These are phyloP conservation scores for Pelodiscus sinensis DNA, from an alignment of 2,113 vertebrate species.

Conservation along the genomic window DNA sequence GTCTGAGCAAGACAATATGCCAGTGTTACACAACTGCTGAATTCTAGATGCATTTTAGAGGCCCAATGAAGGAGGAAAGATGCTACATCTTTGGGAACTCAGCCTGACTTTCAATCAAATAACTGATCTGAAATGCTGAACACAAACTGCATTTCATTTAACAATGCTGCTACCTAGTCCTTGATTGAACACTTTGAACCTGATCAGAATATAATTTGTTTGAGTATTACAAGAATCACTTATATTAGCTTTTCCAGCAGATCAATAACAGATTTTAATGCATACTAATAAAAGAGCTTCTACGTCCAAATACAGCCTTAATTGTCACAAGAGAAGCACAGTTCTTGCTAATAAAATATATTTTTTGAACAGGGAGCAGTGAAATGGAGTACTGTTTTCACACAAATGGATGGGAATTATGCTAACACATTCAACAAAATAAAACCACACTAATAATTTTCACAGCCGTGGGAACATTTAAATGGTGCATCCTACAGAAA, in stretches of 20 bases:
- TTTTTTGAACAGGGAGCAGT: slow-evolving; percentile 48
- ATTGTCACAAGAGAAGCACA: slow-evolving; percentile 45
- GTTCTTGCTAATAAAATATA: slow-evolving; percentile 53
- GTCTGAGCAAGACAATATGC: slow-evolving; percentile 46
- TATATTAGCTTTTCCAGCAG: slow-evolving; percentile 55
- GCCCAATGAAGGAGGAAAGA: slow-evolving; percentile 31
- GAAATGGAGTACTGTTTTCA: slow-evolving; percentile 54
- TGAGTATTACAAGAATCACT: slow-evolving; percentile 42
- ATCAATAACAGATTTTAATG: slow-evolving; percentile 67
- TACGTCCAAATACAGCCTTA: slow-evolving; percentile 45
- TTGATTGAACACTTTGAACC: slow-evolving; percentile 69
- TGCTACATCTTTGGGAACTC: slow-evolving; percentile 56
- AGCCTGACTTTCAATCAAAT: slow-evolving; percentile 70
- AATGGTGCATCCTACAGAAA: slow-evolving; percentile 6
- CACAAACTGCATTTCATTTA: slow-evolving; percentile 68
- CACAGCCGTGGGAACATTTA: slow-evolving; percentile 46
- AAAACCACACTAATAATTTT: slow-evolving; percentile 54
- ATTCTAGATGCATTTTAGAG: slow-evolving; percentile 53
- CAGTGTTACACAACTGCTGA: slow-evolving; percentile 34
- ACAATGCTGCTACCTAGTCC: slow-evolving; percentile 64
- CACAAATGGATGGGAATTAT: slow-evolving; percentile 48
- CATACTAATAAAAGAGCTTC: slow-evolving; percentile 69
- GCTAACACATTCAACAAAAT: slow-evolving; percentile 28
- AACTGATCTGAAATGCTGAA: slow-evolving; percentile 70
- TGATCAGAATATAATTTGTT: slow-evolving; percentile 72